phyloP scores from a whole-genome alignment of 1,140 invertebrate species.

The Zeugodacus cucurbitae region DNA sequence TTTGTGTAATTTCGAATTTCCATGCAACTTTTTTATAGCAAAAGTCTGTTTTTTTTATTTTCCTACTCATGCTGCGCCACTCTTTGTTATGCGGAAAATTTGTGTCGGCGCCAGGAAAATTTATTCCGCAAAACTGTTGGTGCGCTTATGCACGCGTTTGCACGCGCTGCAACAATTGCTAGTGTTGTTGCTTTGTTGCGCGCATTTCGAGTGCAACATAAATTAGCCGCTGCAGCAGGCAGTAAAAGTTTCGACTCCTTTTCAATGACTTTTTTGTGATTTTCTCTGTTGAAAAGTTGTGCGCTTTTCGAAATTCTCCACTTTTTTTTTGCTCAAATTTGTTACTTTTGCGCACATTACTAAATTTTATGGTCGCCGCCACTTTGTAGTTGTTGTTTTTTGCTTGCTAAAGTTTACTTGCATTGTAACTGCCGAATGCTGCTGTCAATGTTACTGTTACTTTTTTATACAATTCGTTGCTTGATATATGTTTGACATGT shows the following conservation, averaged over 20 bases:
- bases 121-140: not conserved
- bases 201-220: conserved; percentile 28
- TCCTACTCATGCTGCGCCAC: not conserved
- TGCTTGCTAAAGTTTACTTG: not conserved
- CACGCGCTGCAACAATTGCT: not conserved
- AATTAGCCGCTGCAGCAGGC: conserved; percentile 26
- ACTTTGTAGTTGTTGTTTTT: not conserved
- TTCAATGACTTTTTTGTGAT: not conserved
- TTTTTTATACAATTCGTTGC: not conserved
- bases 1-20: not conserved
- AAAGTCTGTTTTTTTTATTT: not conserved
- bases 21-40: not conserved
- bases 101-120: conserved; percentile 26
- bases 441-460: conserved; percentile 23
- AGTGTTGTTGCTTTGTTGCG: not conserved
- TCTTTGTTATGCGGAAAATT: conserved; percentile 7
- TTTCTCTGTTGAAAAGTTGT: not conserved
- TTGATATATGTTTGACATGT: conserved; percentile 19
- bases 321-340: not conserved
- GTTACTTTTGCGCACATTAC: conserved; percentile 31
- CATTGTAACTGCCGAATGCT: not conserved
- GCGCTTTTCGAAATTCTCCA: not conserved
- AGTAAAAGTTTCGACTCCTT: not conserved
- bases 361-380: conserved; percentile 12
- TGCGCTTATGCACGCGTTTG: not conserved